These are phyloP conservation scores for Mola mola DNA, from an alignment of 2,113 vertebrate species.

Conservation along the genomic window DNA sequence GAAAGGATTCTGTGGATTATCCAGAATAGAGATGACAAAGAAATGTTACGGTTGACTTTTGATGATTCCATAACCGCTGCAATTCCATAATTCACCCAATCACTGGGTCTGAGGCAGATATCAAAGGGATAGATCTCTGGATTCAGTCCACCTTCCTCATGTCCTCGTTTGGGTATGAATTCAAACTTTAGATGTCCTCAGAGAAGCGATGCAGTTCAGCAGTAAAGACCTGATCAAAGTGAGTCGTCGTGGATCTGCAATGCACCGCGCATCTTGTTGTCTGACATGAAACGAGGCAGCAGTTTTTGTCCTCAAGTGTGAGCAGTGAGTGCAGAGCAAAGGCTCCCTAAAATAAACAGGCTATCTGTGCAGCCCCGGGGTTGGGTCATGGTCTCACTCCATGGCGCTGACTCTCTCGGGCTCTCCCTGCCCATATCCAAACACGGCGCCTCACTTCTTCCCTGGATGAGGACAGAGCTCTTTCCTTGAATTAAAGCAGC, in stretches of 20 bases:
- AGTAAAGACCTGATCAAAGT: neutral
- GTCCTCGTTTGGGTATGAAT: neutral
- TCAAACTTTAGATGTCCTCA: neutral
- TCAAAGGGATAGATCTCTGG: neutral
- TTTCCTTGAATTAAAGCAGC: conserved; percentile 1
- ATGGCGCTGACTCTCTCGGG: conserved; percentile 41
- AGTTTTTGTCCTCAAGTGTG: conserved; percentile 71
- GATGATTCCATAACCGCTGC: no score
- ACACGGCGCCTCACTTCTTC: conserved; percentile 25
- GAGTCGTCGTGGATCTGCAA: neutral
- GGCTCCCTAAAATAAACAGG: conserved; percentile 78
- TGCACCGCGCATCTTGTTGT: conserved; percentile 37
- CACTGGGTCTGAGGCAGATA: neutral
- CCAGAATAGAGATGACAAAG: no score
- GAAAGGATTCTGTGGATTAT: no score
- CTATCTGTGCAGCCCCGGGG: conserved; percentile 52
- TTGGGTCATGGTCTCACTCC: conserved; percentile 58
- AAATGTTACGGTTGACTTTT: no score
- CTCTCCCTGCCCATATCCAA: conserved; percentile 53
- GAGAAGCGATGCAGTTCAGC: neutral
- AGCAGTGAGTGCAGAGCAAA: conserved; percentile 50
- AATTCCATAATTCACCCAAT: no score
- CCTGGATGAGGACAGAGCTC: conserved; percentile 10
- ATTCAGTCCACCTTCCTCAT: neutral
- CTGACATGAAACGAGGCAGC: conserved; percentile 64